Evolutionary conservation across 2,888 invertebrate genomes (phyloP).

Genomic region (Mechanitis mazaeus): DNA sequence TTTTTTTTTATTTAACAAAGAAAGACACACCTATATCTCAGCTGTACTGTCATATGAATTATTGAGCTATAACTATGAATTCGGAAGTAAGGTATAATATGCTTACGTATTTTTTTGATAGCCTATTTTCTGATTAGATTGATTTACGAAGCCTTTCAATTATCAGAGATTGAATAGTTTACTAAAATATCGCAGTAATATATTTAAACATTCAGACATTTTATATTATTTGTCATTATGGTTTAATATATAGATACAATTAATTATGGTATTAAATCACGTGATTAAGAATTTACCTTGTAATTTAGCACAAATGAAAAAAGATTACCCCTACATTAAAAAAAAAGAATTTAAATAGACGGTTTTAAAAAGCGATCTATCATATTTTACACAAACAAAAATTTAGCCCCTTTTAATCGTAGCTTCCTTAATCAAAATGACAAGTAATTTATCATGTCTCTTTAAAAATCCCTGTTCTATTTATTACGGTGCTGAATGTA

Average conservation of each 20-base stretch:
- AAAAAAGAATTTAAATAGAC: constrained; percentile 4
- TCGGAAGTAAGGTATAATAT: too few relatives aligned
- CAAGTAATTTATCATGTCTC: constrained; percentile 48
- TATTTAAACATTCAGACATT: not conserved
- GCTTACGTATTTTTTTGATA: constrained; percentile 26
- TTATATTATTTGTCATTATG: too few relatives aligned
- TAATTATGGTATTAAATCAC: not conserved
- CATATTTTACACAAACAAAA: constrained; percentile 28
- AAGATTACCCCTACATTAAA: not conserved
- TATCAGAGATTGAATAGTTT: constrained; percentile 55
- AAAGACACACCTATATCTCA: too few relatives aligned
- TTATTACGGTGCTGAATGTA: constrained; percentile 45
- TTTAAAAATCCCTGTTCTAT: constrained; percentile 45
- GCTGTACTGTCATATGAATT: too few relatives aligned
- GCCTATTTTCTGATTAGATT: constrained; percentile 50
- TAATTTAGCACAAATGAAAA: not conserved
- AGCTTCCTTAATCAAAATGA: constrained; percentile 44
- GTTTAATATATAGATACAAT: not conserved
- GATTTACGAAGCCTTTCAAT: constrained; percentile 66
- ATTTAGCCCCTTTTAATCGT: constrained; percentile 31
- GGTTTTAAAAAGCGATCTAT: constrained; percentile 16
- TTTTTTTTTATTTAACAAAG: too few relatives aligned
- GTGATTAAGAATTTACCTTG: not conserved
- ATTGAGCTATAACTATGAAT: too few relatives aligned
- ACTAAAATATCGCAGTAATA: constrained; percentile 39